phyloP scores from a whole-genome alignment of 2,797 vertebrate genomes.

The Malurus splendens region DNA sequence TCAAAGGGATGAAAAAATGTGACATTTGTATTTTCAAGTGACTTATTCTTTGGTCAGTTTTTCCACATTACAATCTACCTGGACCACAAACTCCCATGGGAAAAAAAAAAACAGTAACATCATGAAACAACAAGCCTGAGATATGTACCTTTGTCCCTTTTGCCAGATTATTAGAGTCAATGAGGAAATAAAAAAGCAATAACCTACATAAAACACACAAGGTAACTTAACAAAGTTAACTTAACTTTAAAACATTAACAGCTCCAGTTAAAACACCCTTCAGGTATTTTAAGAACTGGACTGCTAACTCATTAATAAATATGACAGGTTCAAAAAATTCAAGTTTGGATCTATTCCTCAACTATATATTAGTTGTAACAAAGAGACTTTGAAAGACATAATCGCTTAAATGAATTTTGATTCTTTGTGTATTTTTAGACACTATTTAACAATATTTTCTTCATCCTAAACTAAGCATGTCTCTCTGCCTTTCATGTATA shows the following conservation, averaged over 20 bases:
- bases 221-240: neutral
- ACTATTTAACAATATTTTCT: neutral
- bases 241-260: neutral
- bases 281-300: neutral
- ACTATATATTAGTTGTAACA: neutral
- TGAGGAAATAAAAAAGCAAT: neutral
- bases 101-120: neutral
- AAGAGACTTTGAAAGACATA: neutral
- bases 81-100: neutral
- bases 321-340: neutral
- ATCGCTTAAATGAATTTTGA: neutral
- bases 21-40: neutral
- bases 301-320: neutral
- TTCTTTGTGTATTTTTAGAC: neutral
- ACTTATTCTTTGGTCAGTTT: neutral
- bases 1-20: neutral
- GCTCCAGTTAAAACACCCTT: neutral
- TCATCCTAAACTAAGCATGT: neutral
- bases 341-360: neutral
- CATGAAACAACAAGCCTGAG: neutral
- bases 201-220: neutral
- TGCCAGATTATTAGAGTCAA: neutral
- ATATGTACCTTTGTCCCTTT: neutral
- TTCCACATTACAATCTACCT: neutral
- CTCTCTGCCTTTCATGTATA: neutral